Conservation (phyloP, 23 tunicate species). For the Trididemnum nubilum region DNA sequence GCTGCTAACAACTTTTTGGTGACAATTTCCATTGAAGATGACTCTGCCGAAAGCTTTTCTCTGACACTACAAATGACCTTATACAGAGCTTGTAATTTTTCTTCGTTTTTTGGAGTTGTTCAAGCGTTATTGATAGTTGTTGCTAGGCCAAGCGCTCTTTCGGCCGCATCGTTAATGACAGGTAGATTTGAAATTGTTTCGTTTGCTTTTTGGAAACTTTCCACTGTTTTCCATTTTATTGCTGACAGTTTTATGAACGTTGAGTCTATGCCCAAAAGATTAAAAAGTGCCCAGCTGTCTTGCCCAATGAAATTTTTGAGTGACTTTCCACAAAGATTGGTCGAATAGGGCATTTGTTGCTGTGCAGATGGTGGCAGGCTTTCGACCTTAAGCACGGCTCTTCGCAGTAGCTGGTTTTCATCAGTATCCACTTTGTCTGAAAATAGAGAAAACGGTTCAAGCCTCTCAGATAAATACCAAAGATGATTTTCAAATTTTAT, state of each 20-base stretch:
- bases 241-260: neutral
- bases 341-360: neutral
- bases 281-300: too few relatives aligned
- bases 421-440: neutral
- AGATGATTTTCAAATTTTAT: neutral
- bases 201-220: neutral
- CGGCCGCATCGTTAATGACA: slow-evolving; percentile 3
- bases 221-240: neutral
- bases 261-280: neutral
- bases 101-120: neutral
- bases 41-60: neutral
- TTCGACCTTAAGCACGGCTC: neutral
- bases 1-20: neutral
- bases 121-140: neutral
- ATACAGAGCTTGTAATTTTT: slow-evolving; percentile 8
- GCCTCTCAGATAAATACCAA: slow-evolving; percentile 8
- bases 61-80: neutral
- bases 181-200: neutral
- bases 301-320: too few relatives aligned
- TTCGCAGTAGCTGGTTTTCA: neutral
- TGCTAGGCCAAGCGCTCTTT: slow-evolving; percentile 7
- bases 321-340: neutral
- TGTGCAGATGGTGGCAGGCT: neutral
- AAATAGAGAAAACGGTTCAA: slow-evolving; percentile 4
- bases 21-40: neutral